phyloP scores from a whole-genome alignment of 1,140 invertebrate species.

The Popillia japonica region DNA sequence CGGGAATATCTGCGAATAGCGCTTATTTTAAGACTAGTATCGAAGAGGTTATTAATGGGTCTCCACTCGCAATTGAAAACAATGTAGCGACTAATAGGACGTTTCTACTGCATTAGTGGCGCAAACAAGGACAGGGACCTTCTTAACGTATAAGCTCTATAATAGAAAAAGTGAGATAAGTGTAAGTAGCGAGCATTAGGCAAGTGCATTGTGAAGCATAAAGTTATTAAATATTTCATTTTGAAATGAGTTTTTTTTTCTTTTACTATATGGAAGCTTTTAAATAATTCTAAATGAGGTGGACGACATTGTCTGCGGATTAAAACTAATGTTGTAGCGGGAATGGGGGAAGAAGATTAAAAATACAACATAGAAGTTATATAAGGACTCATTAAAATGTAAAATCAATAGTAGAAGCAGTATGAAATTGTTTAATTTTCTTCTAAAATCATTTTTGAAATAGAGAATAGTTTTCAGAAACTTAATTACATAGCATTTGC shows the following conservation, averaged over 20 bases:
- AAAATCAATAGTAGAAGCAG: no score
- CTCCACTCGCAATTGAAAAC: conserved; percentile 46
- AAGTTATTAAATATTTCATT: conserved; percentile 21
- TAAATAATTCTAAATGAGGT: conserved; percentile 25
- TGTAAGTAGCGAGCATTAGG: background rate
- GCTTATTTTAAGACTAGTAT: conserved; percentile 18
- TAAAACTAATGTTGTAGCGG: no score
- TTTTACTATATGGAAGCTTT: background rate
- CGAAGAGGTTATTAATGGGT: conserved; percentile 45
- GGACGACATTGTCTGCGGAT: background rate
- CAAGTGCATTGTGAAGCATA: background rate
- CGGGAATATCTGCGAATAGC: background rate
- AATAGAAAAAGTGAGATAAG: background rate
- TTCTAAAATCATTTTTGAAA: background rate
- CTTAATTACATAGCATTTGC: no score
- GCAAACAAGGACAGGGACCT: background rate
- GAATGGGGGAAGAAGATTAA: background rate
- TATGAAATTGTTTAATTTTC: no score
- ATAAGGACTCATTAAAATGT: background rate
- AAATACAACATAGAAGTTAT: background rate
- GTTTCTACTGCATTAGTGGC: conserved; percentile 10
- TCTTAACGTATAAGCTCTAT: background rate
- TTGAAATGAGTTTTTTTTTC: conserved; percentile 7
- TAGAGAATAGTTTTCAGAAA: background rate
- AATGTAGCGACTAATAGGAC: conserved; percentile 41